Percentiles rank a stretch among this genome's conserved stretches.
phyloP scores from a whole-genome alignment of 35 echinoderm and acorn worm genomes.

The Apostichopus parvimensis region DNA sequence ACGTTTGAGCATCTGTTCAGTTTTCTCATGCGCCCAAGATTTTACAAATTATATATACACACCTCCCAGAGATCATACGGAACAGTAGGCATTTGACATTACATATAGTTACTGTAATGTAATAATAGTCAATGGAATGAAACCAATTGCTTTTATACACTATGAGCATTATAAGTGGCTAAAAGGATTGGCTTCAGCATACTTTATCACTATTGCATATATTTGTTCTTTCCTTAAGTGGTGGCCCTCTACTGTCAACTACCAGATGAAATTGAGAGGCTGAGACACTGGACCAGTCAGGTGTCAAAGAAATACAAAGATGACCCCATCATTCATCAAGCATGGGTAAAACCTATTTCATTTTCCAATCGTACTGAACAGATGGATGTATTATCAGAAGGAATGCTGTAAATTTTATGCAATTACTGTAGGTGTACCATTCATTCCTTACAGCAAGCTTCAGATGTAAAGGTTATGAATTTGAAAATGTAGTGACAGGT shows the following conservation, averaged over 20 bases:
- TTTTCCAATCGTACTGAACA: background rate
- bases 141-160: too few species aligned
- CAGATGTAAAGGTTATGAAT: too few species aligned
- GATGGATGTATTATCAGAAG: too few species aligned
- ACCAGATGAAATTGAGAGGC: conserved; percentile 66
- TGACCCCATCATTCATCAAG: conserved; percentile 65
- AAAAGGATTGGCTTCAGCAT: background rate
- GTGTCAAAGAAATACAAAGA: conserved; percentile 75
- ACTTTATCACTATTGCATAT: background rate
- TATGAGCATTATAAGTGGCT: background rate
- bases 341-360: conserved; percentile 65
- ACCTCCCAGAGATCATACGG: too few species aligned
- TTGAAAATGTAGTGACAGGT: too few species aligned
- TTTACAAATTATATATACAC: too few species aligned
- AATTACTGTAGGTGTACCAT: background rate
- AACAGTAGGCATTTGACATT: too few species aligned
- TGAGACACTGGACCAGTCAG: conserved; percentile 80
- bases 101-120: too few species aligned
- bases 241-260: conserved; percentile 87
- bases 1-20: too few species aligned
- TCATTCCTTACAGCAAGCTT: background rate
- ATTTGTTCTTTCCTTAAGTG: conserved; percentile 53
- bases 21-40: too few species aligned
- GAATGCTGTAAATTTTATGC: too few species aligned
- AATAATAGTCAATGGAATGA: too few species aligned